Evolutionary conservation across 2,888 invertebrate genomes (phyloP), one percentile per base, ranked within the genome.

Genomic region (Augiades crinisus): DNA sequence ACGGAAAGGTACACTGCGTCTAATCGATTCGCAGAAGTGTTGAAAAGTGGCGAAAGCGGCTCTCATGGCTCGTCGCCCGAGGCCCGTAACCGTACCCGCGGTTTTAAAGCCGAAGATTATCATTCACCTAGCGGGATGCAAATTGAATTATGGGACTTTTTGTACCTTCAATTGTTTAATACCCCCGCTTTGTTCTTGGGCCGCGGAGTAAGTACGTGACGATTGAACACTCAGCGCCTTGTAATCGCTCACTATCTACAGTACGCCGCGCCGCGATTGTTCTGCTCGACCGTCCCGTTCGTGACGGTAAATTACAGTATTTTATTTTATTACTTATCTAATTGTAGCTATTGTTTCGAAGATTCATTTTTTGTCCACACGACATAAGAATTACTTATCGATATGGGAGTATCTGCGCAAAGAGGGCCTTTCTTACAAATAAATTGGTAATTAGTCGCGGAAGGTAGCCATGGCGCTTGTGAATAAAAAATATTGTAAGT

Each of bases 111-210:
- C 71, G 65, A 73, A 78, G 72, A 83, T 81, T 81, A 81, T 77
- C n/a, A 75, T 75, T 78, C 78, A 77, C 86, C 84, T 87, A 86
- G 86, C 84, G 78, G 78, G 80, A 89, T 87, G 89, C 88, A 89
- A 88, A 89, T 89, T 87, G 83, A 88, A 88, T 89, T 88, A 89
- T 88, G 87, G 74, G 84, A 87, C 83, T 88, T 86, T 86, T 88
- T 88, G 78, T 81, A 71, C 69, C 66, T 81, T 81, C 86, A 81
- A 84, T 88, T 86, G 87, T 87, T 81, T 81, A 75, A 79, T 75
- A 70, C 65, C 63, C 57, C 54, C 65, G 75, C 88, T 88, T 88
- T 89, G 88, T 89, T 86, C 78, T 82, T 71, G 68, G 69, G 78
- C 78, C 84, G 65, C 64, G 60, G 47, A 55, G 61, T 71, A 70